Evolutionary conservation across 2,797 vertebrate genomes (phyloP), one percentile per base, ranked within the genome.

Genomic region (Buphagus erythrorhynchus): DNA sequence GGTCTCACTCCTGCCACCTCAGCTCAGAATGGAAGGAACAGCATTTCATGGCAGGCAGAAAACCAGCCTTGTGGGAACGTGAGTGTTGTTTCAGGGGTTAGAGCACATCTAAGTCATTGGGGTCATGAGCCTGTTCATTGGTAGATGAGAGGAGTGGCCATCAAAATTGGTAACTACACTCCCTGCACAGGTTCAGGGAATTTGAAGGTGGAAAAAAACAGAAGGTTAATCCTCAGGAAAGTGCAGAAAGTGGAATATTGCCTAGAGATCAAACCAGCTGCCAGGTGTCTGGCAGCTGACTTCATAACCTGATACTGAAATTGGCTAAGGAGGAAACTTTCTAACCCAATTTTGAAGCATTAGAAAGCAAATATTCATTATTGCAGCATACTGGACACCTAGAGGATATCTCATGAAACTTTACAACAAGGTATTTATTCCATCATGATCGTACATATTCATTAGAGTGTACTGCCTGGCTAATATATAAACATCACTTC

Each of bases 351-450:
- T 62, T 35, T 40, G 25, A 77, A 69, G 9, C 5, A 40, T 69
- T 62, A 54, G 48, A 59, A 75, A 45, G 62, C 38, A 43, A 13
- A 4, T 24, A 35, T 69, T 61, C 11, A 1, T 61, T 68, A 54
- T 21, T 31, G 20, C 13, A 69, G 40, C 46, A 31, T 0, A 0
- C 46, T 38, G 46, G 13, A 67, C 38, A 33, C 33, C 24, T 1
- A 0, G 19, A 68, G 46, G 40, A 7, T 46, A 52, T 68, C 21
- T 31, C 11, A 35, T 21, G 9, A 54, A 68, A 40, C 2, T 86
- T 77, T 62, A 62, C 20, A 59, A 28, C 38, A 40, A 54, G 33
- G 9, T 54, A 69, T 61, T 68, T 86, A 54, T 46, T 86, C 48
- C 33, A 62, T 69, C 33, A 31, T 35, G 48, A 40, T 26, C 29